Evolutionary conservation across 2,797 vertebrate species (phyloP).

Genomic region (Tinamus major): DNA sequence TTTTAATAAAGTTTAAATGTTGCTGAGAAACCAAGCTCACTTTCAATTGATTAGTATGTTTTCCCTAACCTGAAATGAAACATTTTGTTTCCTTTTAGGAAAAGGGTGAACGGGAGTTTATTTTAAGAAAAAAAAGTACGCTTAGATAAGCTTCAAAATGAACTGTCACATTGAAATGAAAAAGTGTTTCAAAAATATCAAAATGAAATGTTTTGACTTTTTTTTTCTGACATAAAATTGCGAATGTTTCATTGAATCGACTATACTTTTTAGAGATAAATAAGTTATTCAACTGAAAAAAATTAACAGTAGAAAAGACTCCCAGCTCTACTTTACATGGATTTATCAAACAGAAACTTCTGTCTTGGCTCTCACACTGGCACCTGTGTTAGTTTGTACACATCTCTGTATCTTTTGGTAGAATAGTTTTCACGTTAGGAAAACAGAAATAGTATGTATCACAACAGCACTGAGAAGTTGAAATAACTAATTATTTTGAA

Average conservation of each 20-base stretch:
- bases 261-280: neutral
- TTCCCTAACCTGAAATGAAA: neutral
- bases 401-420: neutral
- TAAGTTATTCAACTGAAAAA: neutral
- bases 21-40: neutral
- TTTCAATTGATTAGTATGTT: neutral
- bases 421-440: neutral
- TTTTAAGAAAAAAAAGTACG: neutral
- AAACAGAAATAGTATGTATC: neutral
- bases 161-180: neutral
- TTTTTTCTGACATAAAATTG: neutral
- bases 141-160: neutral
- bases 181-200: neutral
- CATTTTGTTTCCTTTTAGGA: neutral
- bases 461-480: neutral
- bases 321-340: neutral
- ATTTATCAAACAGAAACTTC: neutral
- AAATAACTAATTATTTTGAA: neutral
- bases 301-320: neutral
- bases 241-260: neutral
- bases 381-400: neutral
- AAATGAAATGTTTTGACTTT: neutral
- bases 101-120: neutral
- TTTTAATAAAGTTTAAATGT: neutral
- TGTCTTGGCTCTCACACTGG: rapidly evolving